Base-by-base conservation (phyloP, 2,797 vertebrate genomes). In the Coregonus suidteri region DNA sequence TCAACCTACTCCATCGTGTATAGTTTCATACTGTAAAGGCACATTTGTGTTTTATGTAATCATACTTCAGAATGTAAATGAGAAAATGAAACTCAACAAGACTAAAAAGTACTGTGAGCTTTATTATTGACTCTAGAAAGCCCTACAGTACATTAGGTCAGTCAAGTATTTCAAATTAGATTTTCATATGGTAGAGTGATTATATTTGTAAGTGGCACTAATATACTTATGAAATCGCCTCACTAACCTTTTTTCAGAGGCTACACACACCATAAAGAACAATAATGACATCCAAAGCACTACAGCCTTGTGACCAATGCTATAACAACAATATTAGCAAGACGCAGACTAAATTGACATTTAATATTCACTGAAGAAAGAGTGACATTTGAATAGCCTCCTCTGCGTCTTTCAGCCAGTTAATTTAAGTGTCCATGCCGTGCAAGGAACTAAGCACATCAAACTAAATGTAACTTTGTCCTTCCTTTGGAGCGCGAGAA, bases 381-480 rank as follows among this genome's bases (percentile, higher is more conserved):
- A 47, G n/a, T 65, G 73, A 75, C 67, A 75, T 75, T 71, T 71
- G 59, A 75, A 75, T 41, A 75, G 74, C 67, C 65, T 65, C 71
- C 37, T 54, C 75, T 7, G 31, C 54, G 62, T 54, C 71, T 72
- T 73, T 35, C 56, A 31, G 52, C 47, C 75, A 35, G 66, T 75
- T 81, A 75, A 73, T 67, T 59, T 52, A 74, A 62, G 77, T 59
- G 47, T 71, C 73, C 65, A 35, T 20, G 68, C 18, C 25, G n/a
- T 64, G 41, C 35, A 30, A 72, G 64, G 74, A 67, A 11, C 47
- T 14, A 56, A 70, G 70, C 67, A 25, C 64, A 30, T 75, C 79
- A 75, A 62, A 51, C 37, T 76, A 41, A 62, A 81, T 79, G 51
- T 71, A 37, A 79, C 71, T 74, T 71, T 76, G 59, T 64, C 75